Percentiles rank a stretch among this genome's conserved stretches.
phyloP scores from a whole-genome alignment of 2,113 vertebrate species.

The Macheiramphus alcinus region DNA sequence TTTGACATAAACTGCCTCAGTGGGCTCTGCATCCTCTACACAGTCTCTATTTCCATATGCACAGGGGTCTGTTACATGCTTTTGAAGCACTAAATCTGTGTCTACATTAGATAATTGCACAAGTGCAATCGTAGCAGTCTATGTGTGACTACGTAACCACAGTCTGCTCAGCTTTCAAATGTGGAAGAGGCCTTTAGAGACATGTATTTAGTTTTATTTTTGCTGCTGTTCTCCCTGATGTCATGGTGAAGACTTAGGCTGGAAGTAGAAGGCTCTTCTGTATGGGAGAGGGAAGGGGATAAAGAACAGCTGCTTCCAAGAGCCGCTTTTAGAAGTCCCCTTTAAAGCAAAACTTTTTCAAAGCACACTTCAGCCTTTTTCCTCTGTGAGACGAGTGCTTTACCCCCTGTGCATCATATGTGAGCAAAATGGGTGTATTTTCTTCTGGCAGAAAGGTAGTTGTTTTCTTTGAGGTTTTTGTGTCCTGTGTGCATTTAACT shows the following conservation, averaged over 20 bases:
- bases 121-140: neutral
- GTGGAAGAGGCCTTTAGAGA: neutral
- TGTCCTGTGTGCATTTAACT: neutral
- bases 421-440: neutral
- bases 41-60: neutral
- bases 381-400: neutral
- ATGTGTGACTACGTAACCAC: accelerated
- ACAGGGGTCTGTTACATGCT: neutral
- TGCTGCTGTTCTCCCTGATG: neutral
- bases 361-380: neutral
- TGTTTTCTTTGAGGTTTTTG: neutral
- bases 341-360: neutral
- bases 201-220: neutral
- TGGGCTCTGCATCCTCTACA: neutral
- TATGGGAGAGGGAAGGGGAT: neutral
- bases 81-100: neutral
- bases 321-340: neutral
- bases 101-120: neutral
- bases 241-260: neutral
- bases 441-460: neutral
- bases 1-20: neutral
- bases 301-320: neutral
- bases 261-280: neutral
- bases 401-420: neutral
- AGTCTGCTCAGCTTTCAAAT: neutral